Evolutionary conservation across 2,113 vertebrate species (phyloP), one percentile per base, ranked within the genome.

Genomic region (Equus przewalskii): DNA sequence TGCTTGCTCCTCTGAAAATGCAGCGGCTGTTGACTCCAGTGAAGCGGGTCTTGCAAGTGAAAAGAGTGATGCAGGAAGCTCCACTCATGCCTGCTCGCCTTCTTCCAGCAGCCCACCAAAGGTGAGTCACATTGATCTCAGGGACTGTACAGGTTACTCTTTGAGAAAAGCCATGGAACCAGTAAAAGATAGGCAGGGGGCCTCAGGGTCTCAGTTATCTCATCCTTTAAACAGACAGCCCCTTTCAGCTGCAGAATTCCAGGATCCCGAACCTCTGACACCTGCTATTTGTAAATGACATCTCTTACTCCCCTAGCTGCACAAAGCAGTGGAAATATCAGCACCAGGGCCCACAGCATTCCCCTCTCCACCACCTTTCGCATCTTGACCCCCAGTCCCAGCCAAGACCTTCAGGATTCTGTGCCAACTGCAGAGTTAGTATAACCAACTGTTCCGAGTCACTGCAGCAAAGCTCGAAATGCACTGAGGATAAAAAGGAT

Each of bases 11-110:
- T 73, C 46, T 33, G 46, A 4, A 98, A 80, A 99, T 99, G 99
- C 95, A 99, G 95, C 98, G 98, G 26, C 97, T 98, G 56, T 54
- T 99, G 2, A 51, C 97, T 70, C 98, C 98, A 0, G 93, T 96
- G 0, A 97, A 64, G 0, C 56, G 76, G 46, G 98, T 96, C 91
- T 95, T 97, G 83, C 98, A 93, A 26, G 26, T 89, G 0, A 98
- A 80, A 64, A 41, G 24, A 86, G 83, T 21, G 9, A 26, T 1
- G 0, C 92, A 51, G 1, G 97, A 94, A n/a, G 44, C 16, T 0
- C 69, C 92, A 5, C 19, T 85, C 64, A 0, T 3, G 3, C 88
- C 78, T 0, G 1, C 12, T 13, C 84, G 41, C 72, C 94, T 96
- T 5, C 86, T 97, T 84, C 0, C n/a, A 6, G 91, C 97, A 89